Evolutionary conservation across 53 echinoderm and acorn worm species (phyloP), one percentile per base, ranked within the genome.

Genomic region (Zoroaster sp.): DNA sequence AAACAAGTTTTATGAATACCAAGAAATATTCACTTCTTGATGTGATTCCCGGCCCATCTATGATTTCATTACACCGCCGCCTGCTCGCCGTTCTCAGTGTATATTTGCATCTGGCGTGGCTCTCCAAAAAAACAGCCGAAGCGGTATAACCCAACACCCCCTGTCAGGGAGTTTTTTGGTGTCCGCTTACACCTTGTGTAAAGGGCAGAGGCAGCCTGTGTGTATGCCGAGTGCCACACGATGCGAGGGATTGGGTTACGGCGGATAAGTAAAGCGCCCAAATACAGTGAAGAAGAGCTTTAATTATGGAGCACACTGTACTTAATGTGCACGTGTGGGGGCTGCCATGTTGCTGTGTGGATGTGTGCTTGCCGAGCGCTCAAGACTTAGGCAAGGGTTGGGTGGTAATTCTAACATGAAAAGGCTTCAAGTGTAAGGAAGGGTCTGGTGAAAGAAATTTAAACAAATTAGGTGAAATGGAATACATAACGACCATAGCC

Each of bases 101-200:
- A 28, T 59, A 59, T 59, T 59, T 59, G 63, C 63, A 59, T 59
- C 63, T 59, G 63, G 63, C 63, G 3, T 59, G 63, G 23, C 28
- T 59, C 28, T 59, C n/a, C 63, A 7, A 20, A 18, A 4, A 55
- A 4, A 7, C 6, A 21, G 0, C 63, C 63, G 63, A 59, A 59
- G 63, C 63, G 25, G 85, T 46, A 45, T 23, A 85, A 85, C 30
- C 71, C 37, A 47, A 85, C 70, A 71, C 85, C 46, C 44, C 49
- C 46, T 35, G 34, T 35, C 37, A 25, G 66, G 42, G 85, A 42
- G 85, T 47, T 35, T 69, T 35, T 28, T 21, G 85, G 85, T 85
- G 66, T 85, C 71, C 36, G n/a, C 85, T 85, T 85, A 85, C 85
- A 85, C 66, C 85, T 15, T 85, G 46, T 85, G 85, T 35, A 49